A percentile compares a stretch with the other conserved stretches of the same genome.
Evolutionary conservation across 1,140 invertebrate species (phyloP).

Genomic region (Phthorimaea operculella): DNA sequence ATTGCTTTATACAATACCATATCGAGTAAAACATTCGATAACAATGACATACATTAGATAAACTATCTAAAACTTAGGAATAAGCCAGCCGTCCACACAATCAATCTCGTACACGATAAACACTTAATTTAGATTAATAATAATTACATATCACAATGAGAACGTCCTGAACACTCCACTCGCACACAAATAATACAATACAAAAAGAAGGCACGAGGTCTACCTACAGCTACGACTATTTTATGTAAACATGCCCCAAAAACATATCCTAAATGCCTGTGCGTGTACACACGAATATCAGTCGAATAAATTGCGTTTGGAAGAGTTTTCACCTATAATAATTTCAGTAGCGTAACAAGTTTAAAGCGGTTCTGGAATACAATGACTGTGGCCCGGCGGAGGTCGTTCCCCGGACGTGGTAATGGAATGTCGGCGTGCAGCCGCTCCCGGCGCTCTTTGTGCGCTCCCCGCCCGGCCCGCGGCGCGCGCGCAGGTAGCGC

Average conservation of each 20-base stretch:
- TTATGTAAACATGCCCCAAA: constrained; percentile 52
- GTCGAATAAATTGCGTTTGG: constrained; percentile 42
- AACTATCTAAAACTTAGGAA: constrained; percentile 51
- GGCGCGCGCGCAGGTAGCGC: constrained; percentile 16
- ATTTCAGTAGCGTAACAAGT: constrained; percentile 47
- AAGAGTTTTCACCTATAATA: constrained; percentile 26
- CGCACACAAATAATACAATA: constrained; percentile 51
- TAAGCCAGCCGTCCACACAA: constrained; percentile 51
- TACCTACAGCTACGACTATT: constrained; percentile 55
- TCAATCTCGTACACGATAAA: constrained; percentile 58
- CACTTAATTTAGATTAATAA: constrained; percentile 67
- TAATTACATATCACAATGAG: constrained; percentile 69
- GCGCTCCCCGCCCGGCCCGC: constrained; percentile 23
- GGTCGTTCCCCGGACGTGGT: constrained; percentile 54
- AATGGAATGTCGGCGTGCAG: constrained; percentile 58
- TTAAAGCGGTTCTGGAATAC: constrained; percentile 62
- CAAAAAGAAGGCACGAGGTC: constrained; percentile 65
- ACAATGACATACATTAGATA: constrained; percentile 48
- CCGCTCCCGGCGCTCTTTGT: constrained; percentile 44
- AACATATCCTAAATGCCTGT: constrained; percentile 56
- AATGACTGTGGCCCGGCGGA: constrained; percentile 45
- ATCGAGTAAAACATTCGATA: constrained; percentile 60
- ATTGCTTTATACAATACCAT: constrained; percentile 67
- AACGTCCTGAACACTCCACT: constrained; percentile 56
- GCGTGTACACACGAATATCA: constrained; percentile 30